Evolutionary conservation across 2,888 invertebrate species (phyloP).

Genomic region (Salticus scenicus): DNA sequence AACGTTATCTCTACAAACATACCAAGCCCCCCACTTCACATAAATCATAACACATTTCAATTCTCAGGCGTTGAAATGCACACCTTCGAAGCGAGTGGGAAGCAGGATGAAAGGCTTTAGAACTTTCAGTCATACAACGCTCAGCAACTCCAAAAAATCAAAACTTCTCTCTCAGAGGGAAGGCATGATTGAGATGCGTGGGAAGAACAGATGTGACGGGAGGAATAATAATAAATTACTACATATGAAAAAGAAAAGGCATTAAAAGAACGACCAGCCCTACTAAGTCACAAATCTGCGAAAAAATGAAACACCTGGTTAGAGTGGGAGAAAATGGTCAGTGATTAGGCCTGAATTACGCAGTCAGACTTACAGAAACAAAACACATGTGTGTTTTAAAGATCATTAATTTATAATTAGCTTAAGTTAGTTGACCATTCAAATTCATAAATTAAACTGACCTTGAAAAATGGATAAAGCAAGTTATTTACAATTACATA

Average conservation of each 20-base stretch:
- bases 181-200: not conserved
- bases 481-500: no score
- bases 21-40: not conserved
- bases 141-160: not conserved
- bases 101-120: slow-evolving; percentile 18
- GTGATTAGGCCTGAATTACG: not conserved
- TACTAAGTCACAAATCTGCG: not conserved
- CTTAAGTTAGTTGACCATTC: no score
- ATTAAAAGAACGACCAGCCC: not conserved
- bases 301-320: slow-evolving; percentile 6
- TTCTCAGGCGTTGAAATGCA: slow-evolving; percentile 40
- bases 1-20: not conserved
- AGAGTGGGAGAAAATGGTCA: slow-evolving; percentile 16
- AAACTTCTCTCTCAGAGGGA: not conserved
- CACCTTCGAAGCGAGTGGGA: slow-evolving; percentile 40
- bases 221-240: not conserved
- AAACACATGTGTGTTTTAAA: no score
- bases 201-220: slow-evolving; percentile 17
- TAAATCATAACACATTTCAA: not conserved
- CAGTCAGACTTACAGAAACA: no score
- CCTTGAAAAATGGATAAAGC: no score
- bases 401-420: no score
- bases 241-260: not conserved
- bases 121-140: not conserved
- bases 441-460: no score